Conservation (phyloP, 2,113 vertebrate genomes). For the Rattus norvegicus region DNA sequence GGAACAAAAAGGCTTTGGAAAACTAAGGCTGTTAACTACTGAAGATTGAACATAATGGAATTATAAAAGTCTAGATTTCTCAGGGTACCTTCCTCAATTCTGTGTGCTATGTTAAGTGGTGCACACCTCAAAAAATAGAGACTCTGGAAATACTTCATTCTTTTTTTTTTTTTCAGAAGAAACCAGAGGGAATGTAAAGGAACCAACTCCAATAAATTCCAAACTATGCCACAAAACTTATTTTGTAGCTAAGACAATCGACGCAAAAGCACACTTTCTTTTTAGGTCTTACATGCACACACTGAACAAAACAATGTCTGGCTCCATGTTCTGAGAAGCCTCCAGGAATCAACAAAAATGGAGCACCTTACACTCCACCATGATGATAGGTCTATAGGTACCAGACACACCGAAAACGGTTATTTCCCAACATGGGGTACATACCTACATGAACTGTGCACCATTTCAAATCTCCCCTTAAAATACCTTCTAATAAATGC, state of each 20-base stretch:
- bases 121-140: background rate
- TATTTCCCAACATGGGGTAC: background rate
- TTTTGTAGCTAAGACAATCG: background rate
- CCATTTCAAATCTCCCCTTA: background rate
- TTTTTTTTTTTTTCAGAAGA: background rate
- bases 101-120: background rate
- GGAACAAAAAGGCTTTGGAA: background rate
- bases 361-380: rapidly evolving
- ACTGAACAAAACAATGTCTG: background rate
- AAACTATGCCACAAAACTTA: background rate
- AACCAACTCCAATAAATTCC: background rate
- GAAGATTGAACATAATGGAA: background rate
- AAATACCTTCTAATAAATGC: background rate
- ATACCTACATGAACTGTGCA: background rate
- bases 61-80: background rate
- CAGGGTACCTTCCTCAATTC: background rate
- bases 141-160: background rate
- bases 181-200: background rate
- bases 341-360: background rate
- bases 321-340: background rate
- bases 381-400: background rate
- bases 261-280: background rate
- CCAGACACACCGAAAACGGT: background rate
- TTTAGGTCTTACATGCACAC: background rate
- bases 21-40: background rate